Percentiles rank a stretch among this genome's conserved stretches.
phyloP scores from a whole-genome alignment of 2,797 vertebrate species.

The Protonibea diacanthus region DNA sequence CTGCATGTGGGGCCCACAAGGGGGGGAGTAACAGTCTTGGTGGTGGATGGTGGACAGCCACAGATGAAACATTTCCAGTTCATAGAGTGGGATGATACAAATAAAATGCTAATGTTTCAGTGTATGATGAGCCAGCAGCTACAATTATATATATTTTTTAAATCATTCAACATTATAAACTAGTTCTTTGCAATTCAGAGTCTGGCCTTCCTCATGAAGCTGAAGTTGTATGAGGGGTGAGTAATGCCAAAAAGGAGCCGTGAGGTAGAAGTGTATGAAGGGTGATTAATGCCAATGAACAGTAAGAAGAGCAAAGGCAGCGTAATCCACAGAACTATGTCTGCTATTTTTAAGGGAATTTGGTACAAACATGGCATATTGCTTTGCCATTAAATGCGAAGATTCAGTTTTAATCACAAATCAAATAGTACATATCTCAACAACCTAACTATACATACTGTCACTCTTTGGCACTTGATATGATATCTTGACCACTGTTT shows the following conservation, averaged over 20 bases:
- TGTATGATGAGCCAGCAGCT: neutral
- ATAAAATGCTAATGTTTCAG: slow-evolving; percentile 9
- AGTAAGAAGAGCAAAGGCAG: neutral
- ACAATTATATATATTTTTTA: slow-evolving; percentile 1
- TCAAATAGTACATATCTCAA: neutral
- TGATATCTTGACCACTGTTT: neutral
- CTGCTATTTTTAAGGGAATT: neutral
- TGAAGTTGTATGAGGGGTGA: slow-evolving; percentile 11
- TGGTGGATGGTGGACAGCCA: neutral
- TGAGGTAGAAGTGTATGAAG: neutral
- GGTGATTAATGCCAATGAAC: slow-evolving; percentile 7
- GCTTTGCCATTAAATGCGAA: neutral
- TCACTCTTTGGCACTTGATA: no score
- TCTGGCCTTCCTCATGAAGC: slow-evolving; percentile 23
- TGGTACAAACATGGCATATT: neutral
- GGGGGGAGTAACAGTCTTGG: slow-evolving; percentile 7
- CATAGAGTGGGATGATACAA: slow-evolving; percentile 3
- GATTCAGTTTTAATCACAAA: neutral
- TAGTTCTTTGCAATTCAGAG: slow-evolving; percentile 40
- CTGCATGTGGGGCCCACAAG: slow-evolving; percentile 40
- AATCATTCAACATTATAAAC: slow-evolving; percentile 39
- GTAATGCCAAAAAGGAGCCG: neutral
- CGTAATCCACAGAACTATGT: neutral
- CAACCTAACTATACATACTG: neutral
- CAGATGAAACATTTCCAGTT: neutral